phyloP scores from a whole-genome alignment of 2,888 invertebrate genomes.

The Lacanobia wlatinum region DNA sequence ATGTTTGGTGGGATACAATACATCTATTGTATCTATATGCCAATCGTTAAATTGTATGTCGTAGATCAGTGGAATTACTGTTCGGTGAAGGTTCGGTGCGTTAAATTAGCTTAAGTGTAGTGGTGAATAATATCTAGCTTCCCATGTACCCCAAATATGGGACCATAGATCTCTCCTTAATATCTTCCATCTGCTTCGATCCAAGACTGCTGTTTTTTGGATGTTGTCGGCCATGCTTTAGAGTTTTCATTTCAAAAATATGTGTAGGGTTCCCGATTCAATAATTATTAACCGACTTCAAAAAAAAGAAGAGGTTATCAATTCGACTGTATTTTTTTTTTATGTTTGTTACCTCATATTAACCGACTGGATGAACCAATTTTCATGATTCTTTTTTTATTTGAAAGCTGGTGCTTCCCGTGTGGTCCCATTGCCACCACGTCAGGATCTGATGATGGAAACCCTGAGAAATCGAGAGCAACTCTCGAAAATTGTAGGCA shows the following conservation, averaged over 20 bases:
- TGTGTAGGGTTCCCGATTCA: background rate
- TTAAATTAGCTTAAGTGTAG: background rate
- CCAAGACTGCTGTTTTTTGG: background rate
- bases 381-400: too few species aligned
- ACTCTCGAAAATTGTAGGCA: too few species aligned
- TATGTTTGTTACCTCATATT: too few species aligned
- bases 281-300: background rate
- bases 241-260: background rate
- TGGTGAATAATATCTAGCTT: background rate
- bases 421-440: too few species aligned
- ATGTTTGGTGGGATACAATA: conserved; percentile 47
- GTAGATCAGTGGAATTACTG: conserved; percentile 5
- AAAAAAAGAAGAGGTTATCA: too few species aligned
- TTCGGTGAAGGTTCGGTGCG: background rate
- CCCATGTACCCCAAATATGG: background rate
- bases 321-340: too few species aligned
- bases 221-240: background rate
- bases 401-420: too few species aligned
- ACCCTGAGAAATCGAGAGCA: too few species aligned
- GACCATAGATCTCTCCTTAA: background rate
- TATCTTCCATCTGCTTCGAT: background rate
- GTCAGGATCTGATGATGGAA: too few species aligned
- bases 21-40: conserved; percentile 22
- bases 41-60: conserved; percentile 10
- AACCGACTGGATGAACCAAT: too few species aligned